Conservation (phyloP, 1,140 invertebrate species). For the Drosophila arizonae region DNA sequence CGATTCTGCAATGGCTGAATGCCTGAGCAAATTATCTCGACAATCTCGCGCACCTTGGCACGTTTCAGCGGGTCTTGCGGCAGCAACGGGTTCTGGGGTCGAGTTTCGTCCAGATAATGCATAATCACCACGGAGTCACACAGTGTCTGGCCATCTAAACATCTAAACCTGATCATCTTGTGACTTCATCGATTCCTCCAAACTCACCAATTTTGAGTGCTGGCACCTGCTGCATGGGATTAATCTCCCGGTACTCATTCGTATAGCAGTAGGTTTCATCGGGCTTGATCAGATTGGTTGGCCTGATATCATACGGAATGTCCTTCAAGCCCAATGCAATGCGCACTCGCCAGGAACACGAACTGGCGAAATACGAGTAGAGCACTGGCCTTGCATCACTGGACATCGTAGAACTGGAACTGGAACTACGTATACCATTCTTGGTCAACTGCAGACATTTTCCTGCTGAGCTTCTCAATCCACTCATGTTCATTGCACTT, state of each 20-base stretch:
- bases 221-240: conserved; percentile 97
- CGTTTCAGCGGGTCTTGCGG: conserved; percentile 92
- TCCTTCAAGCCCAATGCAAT: conserved; percentile 96
- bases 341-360: conserved; percentile 94
- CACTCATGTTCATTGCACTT: background rate
- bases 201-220: conserved; percentile 89
- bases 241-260: conserved; percentile 92
- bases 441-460: background rate
- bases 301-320: conserved; percentile 95
- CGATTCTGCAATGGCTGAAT: conserved; percentile 98
- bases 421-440: background rate
- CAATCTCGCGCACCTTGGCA: conserved; percentile 89
- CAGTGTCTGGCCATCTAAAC: conserved; percentile 88
- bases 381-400: conserved; percentile 87
- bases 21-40: conserved; percentile 91
- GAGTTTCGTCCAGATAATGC: conserved; percentile 96
- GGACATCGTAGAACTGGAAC: conserved; percentile 1
- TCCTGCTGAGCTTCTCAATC: background rate
- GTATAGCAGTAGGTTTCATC: conserved; percentile 89
- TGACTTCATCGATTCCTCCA: too few species aligned
- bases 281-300: conserved; percentile 90
- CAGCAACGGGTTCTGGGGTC: conserved; percentile 91
- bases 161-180: too few species aligned
- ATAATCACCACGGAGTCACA: conserved; percentile 97
- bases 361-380: conserved; percentile 95